Evolutionary conservation across 2,888 invertebrate genomes (phyloP).

Genomic region (Nomada fabriciana): DNA sequence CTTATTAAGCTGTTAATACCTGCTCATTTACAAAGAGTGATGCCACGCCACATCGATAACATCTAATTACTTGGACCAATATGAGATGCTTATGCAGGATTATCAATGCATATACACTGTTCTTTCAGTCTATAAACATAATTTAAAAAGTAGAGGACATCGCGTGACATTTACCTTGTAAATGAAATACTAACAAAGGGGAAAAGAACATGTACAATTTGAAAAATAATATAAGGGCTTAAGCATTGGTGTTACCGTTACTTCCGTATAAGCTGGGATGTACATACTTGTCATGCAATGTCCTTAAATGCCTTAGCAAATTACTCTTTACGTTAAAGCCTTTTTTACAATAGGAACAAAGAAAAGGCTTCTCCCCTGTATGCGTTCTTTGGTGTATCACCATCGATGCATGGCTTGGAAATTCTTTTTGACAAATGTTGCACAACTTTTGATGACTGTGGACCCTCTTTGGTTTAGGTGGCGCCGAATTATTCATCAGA

Average conservation of each 20-base stretch:
- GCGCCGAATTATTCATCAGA: constrained; percentile 90
- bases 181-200: constrained; percentile 58
- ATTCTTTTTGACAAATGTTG: constrained; percentile 89
- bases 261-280: constrained; percentile 84
- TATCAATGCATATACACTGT: constrained; percentile 43
- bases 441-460: constrained; percentile 85
- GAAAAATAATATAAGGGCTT: constrained; percentile 62
- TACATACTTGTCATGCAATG: constrained; percentile 90
- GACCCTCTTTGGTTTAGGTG: constrained; percentile 86
- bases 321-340: constrained; percentile 93
- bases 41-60: constrained; percentile 41
- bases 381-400: constrained; percentile 91
- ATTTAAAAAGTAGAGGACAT: constrained; percentile 57
- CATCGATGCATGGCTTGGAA: constrained; percentile 92
- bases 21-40: constrained; percentile 52
- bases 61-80: constrained; percentile 54
- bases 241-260: constrained; percentile 82
- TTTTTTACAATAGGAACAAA: constrained; percentile 91
- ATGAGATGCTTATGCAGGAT: constrained; percentile 45
- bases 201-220: constrained; percentile 41
- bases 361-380: constrained; percentile 91
- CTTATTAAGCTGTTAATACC: constrained; percentile 51
- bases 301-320: constrained; percentile 90
- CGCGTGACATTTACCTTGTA: constrained; percentile 53
- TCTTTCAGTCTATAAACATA: constrained; percentile 62